Evolutionary conservation across 1,140 invertebrate genomes (phyloP), one percentile per base, ranked within the genome.

Genomic region (Meloidogyne exigua): DNA sequence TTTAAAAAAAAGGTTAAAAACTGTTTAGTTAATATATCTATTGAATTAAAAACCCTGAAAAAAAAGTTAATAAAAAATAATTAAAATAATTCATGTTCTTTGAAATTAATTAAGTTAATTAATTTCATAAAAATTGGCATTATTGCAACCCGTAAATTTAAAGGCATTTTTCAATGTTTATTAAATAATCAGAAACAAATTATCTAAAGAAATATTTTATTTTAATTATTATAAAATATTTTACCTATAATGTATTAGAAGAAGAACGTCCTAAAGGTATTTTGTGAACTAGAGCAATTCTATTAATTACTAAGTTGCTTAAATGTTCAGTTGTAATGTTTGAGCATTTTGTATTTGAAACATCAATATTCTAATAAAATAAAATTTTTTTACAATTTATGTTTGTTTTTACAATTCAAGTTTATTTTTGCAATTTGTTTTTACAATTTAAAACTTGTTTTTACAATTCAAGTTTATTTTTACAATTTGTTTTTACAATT

Each of bases 201-300:
- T 39, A 39, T 39, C n/a, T 57, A 49, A 49, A 49, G 18, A 49
- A 49, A n/a, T n/a, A 5, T 1, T n/a, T n/a, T n/a, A 5, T n/a
- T 15, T 4, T n/a, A 5, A n/a, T 57, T n/a, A n/a, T n/a, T n/a
- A n/a, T 57, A n/a, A 57, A 9, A 10, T 39, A 57, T 57, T 57
- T 57, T 7, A 57, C 49, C 5, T 57, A 57, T 57, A 57, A n/a
- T n/a, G 18, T 77, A 66, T 83, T 86, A 5, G 82, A 83, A 32
- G 68, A 72, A 15, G 73, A 85, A 25, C 82, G 63, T 12, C 82
- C 82, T 11, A 83, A 66, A 44, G 84, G 77, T 67, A 83, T 83
- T 75, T 85, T 84, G 65, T 83, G 82, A 3, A 83, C 81, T 18
- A 83, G 67, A 10, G 80, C 81, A 62, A 65, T 36, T 23, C 21